Evolutionary conservation across 2,888 invertebrate genomes (phyloP), one percentile per base, ranked within the genome.

Genomic region (Aricia artaxerxes): DNA sequence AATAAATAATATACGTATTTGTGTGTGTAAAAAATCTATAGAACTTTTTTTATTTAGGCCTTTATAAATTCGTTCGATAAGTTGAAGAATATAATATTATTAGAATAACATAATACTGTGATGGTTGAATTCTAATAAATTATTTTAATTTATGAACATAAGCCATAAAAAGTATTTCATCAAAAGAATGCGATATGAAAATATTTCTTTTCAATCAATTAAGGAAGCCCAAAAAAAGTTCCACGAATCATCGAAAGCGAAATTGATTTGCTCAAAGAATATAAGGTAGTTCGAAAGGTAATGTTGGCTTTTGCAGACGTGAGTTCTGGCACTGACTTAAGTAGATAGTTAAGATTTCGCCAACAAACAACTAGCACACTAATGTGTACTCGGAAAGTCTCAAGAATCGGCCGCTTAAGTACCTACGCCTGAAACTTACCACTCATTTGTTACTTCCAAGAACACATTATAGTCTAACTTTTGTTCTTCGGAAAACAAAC

Each of bases 341-440:
- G 91, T 92, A 90, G 90, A 92, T 92, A 93, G 92, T 92, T 92
- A 89, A 91, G 93, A 90, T 91, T 90, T 91, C 89, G 90, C 87
- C 88, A 87, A 88, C 88, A 88, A 90, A 90, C 87, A 86, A 86
- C 84, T 85, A 85, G 86, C 88, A 86, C 90, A 87, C 91, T 93
- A 93, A 94, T 92, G 93, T 92, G 90, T 91, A 88, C 92, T 92
- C 89, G 85, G 90, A 92, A 92, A 92, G 92, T 92, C 88, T 88
- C 88, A 89, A 88, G 90, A 91, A 92, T 91, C 90, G 91, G 91
- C 90, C 87, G 87, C 90, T 90, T 91, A 91, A 93, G 91, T 91
- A 92, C 90, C 90, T 89, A 88, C 89, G 84, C 83, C 84, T 86
- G 87, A 90, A 92, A 93, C 92, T 92, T 90, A 87, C 89, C 88